Base-by-base conservation (phyloP, 2,888 invertebrate genomes). In the Taphrorychus bicolor region DNA sequence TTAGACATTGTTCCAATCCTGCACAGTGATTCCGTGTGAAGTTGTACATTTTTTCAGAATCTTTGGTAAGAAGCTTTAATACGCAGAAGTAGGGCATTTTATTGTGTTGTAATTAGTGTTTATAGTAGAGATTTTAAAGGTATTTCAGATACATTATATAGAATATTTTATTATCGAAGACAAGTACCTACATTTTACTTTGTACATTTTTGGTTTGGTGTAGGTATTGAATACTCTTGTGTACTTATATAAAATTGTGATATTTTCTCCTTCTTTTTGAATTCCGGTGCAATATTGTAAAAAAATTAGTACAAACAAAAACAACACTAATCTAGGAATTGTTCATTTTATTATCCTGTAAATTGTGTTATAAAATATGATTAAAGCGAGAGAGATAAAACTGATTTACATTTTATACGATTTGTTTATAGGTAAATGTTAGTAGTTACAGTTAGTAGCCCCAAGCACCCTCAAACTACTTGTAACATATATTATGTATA, bases 281-380 rank as follows among this genome's bases (percentile, higher is more conserved):
- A 4, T 45, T 32, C 11, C n/a, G 14, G 45, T 45, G 45, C 45
- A 45, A 45, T 45, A 45, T 11, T 45, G 14, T 9, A 45, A 45
- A 7, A 45, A 45, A 45, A 45, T 7, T n/a, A 45, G 45, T 45
- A 45, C 45, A 45, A 45, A 45, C 9, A 42, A 14, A 45, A 45
- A 32, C 11, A 11, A 11, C 11, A 11, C 32, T 32, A 32, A 32
- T 32, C 9, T 32, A 11, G 11, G 3, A 9, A 9, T 32, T 32
- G 9, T 32, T 32, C 32, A 32, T 32, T 32, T 32, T 32, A 11
- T 32, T 7, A 11, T 9, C 11, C 7, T 32, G 32, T 32, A 32
- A 32, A 32, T 32, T 32, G 11, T 32, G 11, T 32, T 32, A 32
- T 3, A 32, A 32, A 32, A 32, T 32, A 32, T 32, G 32, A 7